Evolutionary conservation across 2,888 invertebrate genomes (phyloP).

Genomic region (Timema cristinae): DNA sequence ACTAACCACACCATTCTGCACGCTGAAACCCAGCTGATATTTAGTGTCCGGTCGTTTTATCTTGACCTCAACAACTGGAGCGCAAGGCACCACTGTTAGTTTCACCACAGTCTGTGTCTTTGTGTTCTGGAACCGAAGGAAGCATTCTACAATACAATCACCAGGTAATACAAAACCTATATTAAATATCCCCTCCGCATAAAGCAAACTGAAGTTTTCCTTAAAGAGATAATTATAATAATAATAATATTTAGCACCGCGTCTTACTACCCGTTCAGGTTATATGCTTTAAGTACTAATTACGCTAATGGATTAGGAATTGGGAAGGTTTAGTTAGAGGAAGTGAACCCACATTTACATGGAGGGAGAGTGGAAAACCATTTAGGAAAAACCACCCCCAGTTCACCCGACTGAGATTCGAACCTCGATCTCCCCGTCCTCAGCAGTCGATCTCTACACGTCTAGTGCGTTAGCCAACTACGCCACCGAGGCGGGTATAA

Average conservation of each 20-base stretch:
- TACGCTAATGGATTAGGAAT: no score
- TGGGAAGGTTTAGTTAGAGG: no score
- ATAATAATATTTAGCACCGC: background rate
- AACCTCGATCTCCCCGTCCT: no score
- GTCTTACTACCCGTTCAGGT: no score
- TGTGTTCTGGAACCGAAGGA: conserved; percentile 55
- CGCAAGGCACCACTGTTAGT: conserved; percentile 97
- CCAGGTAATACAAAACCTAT: background rate
- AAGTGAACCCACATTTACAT: no score
- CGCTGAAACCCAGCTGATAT: conserved; percentile 99
- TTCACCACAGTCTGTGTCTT: conserved; percentile 98
- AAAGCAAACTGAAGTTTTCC: background rate
- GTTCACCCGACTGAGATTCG: no score
- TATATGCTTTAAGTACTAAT: no score
- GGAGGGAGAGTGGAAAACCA: no score
- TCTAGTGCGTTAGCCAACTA: no score
- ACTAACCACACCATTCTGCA: conserved; percentile 94
- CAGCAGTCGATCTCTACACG: no score
- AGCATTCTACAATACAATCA: background rate
- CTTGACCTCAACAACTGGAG: conserved; percentile 98
- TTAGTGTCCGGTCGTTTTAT: conserved; percentile 99
- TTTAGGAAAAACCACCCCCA: no score
- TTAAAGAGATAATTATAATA: background rate
- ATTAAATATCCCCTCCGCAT: background rate
- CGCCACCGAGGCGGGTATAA: no score